Evolutionary conservation across 2,113 vertebrate species (phyloP).

Genomic region (Hypanus sabinus): DNA sequence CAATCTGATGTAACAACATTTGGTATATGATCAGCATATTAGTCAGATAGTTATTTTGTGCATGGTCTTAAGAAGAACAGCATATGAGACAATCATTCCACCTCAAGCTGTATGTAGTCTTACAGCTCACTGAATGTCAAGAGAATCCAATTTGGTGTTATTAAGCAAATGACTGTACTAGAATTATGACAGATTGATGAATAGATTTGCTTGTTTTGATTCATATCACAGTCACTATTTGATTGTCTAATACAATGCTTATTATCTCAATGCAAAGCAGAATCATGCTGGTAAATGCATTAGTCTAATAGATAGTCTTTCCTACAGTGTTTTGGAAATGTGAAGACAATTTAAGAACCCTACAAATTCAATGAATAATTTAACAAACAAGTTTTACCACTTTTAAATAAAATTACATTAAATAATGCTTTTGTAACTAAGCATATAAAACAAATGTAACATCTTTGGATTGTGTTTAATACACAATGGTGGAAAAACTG

Average conservation of each 20-base stretch:
- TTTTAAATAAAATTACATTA: not conserved
- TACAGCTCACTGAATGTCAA: not conserved
- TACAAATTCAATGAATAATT: slow-evolving; percentile 3
- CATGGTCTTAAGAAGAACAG: not conserved
- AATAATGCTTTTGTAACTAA: not conserved
- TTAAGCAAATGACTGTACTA: slow-evolving; percentile 23
- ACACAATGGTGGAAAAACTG: not conserved
- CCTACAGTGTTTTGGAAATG: not conserved
- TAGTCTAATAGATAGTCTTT: slow-evolving; percentile 10
- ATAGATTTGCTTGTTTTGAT: slow-evolving; percentile 13
- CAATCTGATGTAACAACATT: not conserved
- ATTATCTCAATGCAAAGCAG: not conserved
- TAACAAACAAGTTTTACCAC: not conserved
- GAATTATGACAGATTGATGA: slow-evolving; percentile 18
- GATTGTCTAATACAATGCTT: not conserved
- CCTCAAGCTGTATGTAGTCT: not conserved
- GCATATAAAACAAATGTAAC: not conserved
- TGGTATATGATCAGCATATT: not conserved
- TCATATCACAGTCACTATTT: not conserved
- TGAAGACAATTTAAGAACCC: not conserved
- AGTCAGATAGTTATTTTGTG: not conserved
- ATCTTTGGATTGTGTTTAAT: not conserved
- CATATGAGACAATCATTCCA: not conserved
- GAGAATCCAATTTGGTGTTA: slow-evolving; percentile 9
- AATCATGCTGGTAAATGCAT: not conserved